Conservation (phyloP, 2,113 vertebrate species). For the Anseranas semipalmata region DNA sequence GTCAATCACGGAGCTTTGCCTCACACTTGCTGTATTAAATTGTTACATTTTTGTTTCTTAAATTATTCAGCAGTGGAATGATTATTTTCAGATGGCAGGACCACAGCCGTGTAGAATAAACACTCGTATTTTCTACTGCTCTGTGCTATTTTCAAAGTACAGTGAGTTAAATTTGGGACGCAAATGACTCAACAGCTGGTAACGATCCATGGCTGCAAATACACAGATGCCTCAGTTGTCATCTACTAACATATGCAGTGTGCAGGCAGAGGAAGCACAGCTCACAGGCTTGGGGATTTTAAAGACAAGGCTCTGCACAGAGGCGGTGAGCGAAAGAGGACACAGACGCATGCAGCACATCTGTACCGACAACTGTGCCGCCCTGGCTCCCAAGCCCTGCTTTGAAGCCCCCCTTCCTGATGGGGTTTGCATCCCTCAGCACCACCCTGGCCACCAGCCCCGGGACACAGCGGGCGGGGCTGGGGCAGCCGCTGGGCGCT, state of each 20-base stretch:
- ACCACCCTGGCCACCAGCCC: not conserved
- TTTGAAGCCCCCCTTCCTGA: not conserved
- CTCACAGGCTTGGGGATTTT: not conserved
- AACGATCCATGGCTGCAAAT: conserved; percentile 6
- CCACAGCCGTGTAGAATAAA: conserved; percentile 26
- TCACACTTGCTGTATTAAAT: conserved; percentile 32
- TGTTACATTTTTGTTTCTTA: conserved; percentile 36
- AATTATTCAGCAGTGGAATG: conserved; percentile 35
- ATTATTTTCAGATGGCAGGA: conserved; percentile 47
- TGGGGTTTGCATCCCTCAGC: not conserved
- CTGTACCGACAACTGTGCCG: rapidly evolving
- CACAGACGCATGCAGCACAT: rapidly evolving
- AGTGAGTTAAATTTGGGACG: conserved; percentile 50
- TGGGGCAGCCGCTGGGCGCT: not conserved
- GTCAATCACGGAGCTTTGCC: conserved; percentile 32
- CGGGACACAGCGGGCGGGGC: not conserved
- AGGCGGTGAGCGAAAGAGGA: not conserved
- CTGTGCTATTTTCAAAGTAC: conserved; percentile 50
- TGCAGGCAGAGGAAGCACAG: not conserved
- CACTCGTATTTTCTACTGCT: not conserved
- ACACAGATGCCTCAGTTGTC: conserved; percentile 35
- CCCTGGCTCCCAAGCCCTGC: not conserved
- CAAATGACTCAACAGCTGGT: conserved; percentile 66
- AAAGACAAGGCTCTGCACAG: not conserved
- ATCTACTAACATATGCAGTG: conserved; percentile 5